phyloP scores from a whole-genome alignment of 2,797 vertebrate species.

The Eidolon dupreanum region DNA sequence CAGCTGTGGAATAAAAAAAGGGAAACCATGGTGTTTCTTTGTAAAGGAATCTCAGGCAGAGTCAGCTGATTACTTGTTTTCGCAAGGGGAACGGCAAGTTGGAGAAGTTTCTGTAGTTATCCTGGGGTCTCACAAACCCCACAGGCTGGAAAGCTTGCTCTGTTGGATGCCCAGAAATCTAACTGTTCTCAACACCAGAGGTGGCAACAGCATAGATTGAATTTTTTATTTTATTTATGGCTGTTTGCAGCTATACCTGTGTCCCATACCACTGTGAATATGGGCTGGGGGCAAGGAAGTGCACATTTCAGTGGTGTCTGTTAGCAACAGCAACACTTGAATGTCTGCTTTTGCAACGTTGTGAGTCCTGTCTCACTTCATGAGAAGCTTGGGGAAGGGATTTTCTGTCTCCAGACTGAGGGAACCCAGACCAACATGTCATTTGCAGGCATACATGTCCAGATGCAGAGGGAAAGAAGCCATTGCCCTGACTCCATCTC shows the following conservation, averaged over 20 bases:
- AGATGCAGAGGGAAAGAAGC: background rate
- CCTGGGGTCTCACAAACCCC: background rate
- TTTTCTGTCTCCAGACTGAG: background rate
- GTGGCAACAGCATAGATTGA: background rate
- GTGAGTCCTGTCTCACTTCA: background rate
- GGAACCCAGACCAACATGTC: background rate
- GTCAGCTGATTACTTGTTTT: background rate
- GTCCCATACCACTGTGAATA: background rate
- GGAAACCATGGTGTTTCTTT: background rate
- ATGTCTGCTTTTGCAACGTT: background rate
- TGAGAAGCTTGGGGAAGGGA: background rate
- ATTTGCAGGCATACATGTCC: background rate
- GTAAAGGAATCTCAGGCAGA: background rate
- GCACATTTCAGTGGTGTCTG: background rate
- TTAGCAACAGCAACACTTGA: background rate
- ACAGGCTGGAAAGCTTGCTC: background rate
- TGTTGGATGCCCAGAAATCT: background rate
- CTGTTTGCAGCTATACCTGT: background rate
- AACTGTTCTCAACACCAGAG: background rate
- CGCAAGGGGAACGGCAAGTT: background rate
- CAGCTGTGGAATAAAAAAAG: background rate
- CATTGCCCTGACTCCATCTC: background rate
- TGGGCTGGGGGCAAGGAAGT: background rate
- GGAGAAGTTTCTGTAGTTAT: background rate
- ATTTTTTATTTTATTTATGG: background rate